A percentile compares a stretch with the other conserved stretches of the same genome.
phyloP scores from a whole-genome alignment of 2,113 vertebrate species.

The Hystrix brachyura region DNA sequence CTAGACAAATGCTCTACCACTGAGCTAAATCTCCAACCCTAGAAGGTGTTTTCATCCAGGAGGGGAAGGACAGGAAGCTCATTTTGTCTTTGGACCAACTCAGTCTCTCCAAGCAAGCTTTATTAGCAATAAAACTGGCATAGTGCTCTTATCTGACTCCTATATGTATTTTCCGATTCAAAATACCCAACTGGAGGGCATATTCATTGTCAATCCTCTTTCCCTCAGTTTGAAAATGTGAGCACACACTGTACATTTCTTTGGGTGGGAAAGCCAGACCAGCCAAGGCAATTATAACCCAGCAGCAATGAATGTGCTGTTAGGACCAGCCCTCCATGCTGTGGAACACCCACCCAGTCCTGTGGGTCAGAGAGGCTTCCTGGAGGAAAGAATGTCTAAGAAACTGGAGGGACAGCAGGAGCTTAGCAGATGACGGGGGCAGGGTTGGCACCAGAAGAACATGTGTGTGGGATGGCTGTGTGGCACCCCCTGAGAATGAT shows the following conservation, averaged over 20 bases:
- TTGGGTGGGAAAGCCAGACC: background rate
- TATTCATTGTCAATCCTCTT: background rate
- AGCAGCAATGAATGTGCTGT: too few species aligned
- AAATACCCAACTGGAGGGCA: background rate
- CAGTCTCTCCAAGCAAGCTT: background rate
- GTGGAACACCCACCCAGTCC: background rate
- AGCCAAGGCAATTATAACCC: background rate
- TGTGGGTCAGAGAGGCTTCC: background rate
- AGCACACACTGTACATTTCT: background rate
- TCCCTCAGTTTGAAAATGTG: background rate
- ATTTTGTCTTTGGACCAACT: background rate
- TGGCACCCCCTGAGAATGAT: background rate
- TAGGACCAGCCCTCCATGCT: background rate
- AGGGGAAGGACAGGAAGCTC: background rate
- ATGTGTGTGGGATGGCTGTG: fast-evolving
- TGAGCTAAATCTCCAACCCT: too few species aligned
- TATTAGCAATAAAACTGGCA: background rate
- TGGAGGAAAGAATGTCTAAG: background rate
- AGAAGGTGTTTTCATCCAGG: background rate
- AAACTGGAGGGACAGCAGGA: background rate
- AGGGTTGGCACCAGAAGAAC: background rate
- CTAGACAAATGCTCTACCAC: too few species aligned
- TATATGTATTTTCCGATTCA: background rate
- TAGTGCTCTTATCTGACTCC: background rate
- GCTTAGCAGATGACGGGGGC: background rate